A percentile compares a stretch with the other conserved stretches of the same genome.
phyloP scores from a whole-genome alignment of 2,888 invertebrate species.

The Drosophila melanosoma region DNA sequence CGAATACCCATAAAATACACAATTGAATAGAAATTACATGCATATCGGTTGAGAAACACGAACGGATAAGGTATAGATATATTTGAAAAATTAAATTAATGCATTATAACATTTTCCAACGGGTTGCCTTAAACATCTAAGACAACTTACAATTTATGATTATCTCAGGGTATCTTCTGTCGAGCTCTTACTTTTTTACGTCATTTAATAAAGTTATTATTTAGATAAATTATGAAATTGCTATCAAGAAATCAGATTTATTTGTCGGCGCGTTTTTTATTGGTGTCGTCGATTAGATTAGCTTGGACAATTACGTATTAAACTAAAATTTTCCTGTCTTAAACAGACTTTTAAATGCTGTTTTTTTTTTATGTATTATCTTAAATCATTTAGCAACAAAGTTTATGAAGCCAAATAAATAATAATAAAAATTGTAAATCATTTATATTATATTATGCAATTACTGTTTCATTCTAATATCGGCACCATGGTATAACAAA shows the following conservation, averaged over 20 bases:
- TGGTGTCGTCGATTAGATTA: background rate
- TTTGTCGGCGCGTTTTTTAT: background rate
- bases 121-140: background rate
- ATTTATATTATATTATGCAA: background rate
- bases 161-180: background rate
- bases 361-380: background rate
- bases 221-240: background rate
- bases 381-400: background rate
- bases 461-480: background rate
- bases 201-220: background rate
- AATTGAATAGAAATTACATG: background rate
- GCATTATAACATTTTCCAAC: background rate
- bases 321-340: background rate
- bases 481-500: constrained; percentile 30
- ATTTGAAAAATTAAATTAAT: background rate
- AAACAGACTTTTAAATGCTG: background rate
- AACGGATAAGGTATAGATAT: background rate
- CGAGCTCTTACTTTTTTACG: background rate
- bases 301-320: background rate
- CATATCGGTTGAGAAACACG: background rate
- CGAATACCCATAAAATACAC: background rate
- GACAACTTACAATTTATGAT: background rate
- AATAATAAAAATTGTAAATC: background rate
- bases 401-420: background rate
- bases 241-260: background rate